phyloP scores from a whole-genome alignment of 2,797 vertebrate genomes.

The Pachyuromys duprasi region DNA sequence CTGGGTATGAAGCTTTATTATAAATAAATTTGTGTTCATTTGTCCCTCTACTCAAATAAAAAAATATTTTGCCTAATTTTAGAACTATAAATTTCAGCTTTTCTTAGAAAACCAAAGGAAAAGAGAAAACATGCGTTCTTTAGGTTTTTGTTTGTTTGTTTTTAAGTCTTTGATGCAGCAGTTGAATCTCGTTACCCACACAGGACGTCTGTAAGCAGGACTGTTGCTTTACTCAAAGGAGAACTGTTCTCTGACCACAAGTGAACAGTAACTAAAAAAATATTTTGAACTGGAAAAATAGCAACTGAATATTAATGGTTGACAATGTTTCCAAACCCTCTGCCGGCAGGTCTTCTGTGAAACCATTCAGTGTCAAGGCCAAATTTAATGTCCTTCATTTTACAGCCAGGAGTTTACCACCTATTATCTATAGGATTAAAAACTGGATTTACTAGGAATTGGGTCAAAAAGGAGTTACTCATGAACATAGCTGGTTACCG shows the following conservation, averaged over 20 bases:
- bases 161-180: slow-evolving; percentile 35
- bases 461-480: slow-evolving; percentile 76
- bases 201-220: slow-evolving; percentile 42
- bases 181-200: slow-evolving; percentile 44
- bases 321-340: slow-evolving; percentile 57
- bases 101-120: slow-evolving; percentile 47
- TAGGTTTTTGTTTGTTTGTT: not conserved
- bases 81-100: slow-evolving; percentile 27
- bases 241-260: slow-evolving; percentile 70
- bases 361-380: slow-evolving; percentile 60
- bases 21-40: not conserved
- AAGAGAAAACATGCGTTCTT: not conserved
- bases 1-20: not conserved
- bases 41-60: slow-evolving; percentile 19
- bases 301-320: slow-evolving; percentile 77
- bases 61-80: slow-evolving; percentile 55
- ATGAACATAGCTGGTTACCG: slow-evolving; percentile 72
- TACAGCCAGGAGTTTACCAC: slow-evolving; percentile 5
- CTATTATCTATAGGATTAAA: slow-evolving; percentile 70
- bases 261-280: slow-evolving; percentile 74
- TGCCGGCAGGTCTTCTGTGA: slow-evolving; percentile 56
- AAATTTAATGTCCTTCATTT: slow-evolving; percentile 65
- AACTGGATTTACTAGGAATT: slow-evolving; percentile 75
- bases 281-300: slow-evolving; percentile 71
- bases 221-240: slow-evolving; percentile 67